Percentiles rank a stretch among this genome's conserved stretches.
These are phyloP conservation scores for Notothenia coriiceps DNA, from an alignment of 2,113 vertebrate genomes.

Conservation along the genomic window DNA sequence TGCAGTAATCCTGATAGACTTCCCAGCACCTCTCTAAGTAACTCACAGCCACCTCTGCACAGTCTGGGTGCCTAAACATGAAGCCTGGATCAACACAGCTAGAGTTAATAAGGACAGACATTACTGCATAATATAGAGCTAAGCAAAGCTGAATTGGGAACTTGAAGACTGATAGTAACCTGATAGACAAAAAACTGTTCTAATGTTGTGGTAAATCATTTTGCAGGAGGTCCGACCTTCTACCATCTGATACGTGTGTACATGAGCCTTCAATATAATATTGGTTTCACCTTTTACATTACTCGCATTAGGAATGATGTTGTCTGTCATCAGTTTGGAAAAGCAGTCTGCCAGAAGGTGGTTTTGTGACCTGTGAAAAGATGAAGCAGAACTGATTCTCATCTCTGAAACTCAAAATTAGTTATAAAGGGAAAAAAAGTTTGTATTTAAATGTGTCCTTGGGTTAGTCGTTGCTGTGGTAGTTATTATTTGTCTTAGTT, in stretches of 20 bases:
- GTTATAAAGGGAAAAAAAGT: neutral
- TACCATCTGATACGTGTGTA: neutral
- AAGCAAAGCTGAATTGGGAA: neutral
- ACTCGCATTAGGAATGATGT: constrained; percentile 87
- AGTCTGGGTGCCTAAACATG: constrained; percentile 81
- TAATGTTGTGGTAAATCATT: neutral
- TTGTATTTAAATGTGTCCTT: neutral
- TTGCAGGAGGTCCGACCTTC: neutral
- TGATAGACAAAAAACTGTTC: neutral
- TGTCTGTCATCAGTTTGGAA: constrained; percentile 85
- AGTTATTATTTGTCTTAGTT: neutral
- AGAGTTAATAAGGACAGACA: neutral
- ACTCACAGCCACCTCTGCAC: constrained; percentile 66
- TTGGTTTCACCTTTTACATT: constrained; percentile 84
- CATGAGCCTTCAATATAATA: neutral
- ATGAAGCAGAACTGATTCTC: neutral
- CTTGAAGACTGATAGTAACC: neutral
- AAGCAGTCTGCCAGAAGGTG: constrained; percentile 86
- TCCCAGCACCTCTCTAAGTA: constrained; percentile 87
- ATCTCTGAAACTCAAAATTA: neutral
- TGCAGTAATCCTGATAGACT: constrained; percentile 80
- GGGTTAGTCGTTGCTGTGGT: neutral
- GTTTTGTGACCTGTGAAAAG: constrained; percentile 77
- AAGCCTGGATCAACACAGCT: constrained; percentile 76
- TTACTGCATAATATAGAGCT: neutral